phyloP scores from a whole-genome alignment of 2,888 invertebrate genomes.

The Leptinotarsa juncta region DNA sequence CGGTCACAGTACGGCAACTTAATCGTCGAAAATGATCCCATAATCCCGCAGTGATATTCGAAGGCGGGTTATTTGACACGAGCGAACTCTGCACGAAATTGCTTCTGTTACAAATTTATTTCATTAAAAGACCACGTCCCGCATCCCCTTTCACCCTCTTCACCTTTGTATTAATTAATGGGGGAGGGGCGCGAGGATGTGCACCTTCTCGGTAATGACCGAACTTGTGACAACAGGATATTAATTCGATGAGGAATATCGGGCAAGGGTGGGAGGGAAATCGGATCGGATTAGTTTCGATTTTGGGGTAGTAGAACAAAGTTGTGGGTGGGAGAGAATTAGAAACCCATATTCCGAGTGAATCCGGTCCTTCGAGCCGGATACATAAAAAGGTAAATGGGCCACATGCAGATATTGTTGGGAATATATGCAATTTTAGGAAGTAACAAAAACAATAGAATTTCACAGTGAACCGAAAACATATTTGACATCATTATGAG shows the following conservation, averaged over 20 bases:
- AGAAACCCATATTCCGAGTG: neutral
- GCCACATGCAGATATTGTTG: too few species aligned
- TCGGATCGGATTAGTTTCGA: neutral
- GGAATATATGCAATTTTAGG: too few species aligned
- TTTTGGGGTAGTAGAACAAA: neutral
- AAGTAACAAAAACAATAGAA: too few species aligned
- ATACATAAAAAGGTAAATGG: neutral
- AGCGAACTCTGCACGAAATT: slow-evolving; percentile 32
- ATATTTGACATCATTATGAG: too few species aligned
- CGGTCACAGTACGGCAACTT: slow-evolving; percentile 27
- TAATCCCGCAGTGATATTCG: slow-evolving; percentile 33
- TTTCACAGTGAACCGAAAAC: too few species aligned
- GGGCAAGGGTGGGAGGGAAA: neutral
- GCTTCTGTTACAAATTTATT: slow-evolving; percentile 47
- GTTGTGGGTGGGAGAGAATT: neutral
- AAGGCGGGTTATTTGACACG: slow-evolving; percentile 33
- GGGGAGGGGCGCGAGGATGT: slow-evolving; percentile 17
- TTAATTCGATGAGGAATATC: slow-evolving; percentile 7
- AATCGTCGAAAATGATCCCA: slow-evolving; percentile 31
- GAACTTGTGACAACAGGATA: slow-evolving; percentile 38
- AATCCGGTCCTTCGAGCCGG: slow-evolving; percentile 5
- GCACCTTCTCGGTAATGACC: slow-evolving; percentile 38
- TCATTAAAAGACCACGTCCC: slow-evolving; percentile 40
- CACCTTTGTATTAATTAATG: slow-evolving; percentile 33
- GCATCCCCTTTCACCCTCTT: slow-evolving; percentile 12